These are phyloP conservation scores for Cosmia pyralina DNA, from an alignment of 2,888 invertebrate genomes.

Conservation along the genomic window DNA sequence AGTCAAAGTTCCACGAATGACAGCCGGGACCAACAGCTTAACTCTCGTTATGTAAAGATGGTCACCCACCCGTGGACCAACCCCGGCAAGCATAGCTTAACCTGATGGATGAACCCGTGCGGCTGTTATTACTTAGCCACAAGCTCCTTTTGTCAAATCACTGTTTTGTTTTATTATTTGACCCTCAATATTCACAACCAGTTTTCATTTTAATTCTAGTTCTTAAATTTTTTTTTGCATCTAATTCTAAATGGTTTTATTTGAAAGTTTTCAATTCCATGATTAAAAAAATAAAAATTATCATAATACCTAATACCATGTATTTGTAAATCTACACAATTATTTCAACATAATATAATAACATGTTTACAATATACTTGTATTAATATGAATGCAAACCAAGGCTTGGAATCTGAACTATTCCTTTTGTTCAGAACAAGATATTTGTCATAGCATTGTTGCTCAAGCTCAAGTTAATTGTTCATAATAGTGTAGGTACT, in stretches of 20 bases:
- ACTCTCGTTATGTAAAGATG: too few relatives aligned
- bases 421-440: slow-evolving; percentile 58
- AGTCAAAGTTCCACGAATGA: too few relatives aligned
- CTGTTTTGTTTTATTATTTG: not conserved
- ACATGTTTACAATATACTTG: slow-evolving; percentile 28
- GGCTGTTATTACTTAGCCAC: too few relatives aligned
- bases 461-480: slow-evolving; percentile 15
- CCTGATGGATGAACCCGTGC: too few relatives aligned
- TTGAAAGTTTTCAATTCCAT: not conserved
- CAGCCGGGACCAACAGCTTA: too few relatives aligned
- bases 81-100: too few relatives aligned
- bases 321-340: not conserved
- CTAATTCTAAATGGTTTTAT: not conserved
- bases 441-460: slow-evolving; percentile 47
- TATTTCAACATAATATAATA: slow-evolving; percentile 12
- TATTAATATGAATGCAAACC: slow-evolving; percentile 34
- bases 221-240: not conserved
- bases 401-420: slow-evolving; percentile 54
- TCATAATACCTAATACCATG: not conserved
- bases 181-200: not conserved
- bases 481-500: slow-evolving; percentile 20
- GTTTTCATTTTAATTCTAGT: not conserved
- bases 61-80: too few relatives aligned
- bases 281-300: not conserved
- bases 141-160: not conserved